A percentile compares a stretch with the other conserved stretches of the same genome.
phyloP scores from a whole-genome alignment of 1,140 invertebrate species.

The Ganaspis sp. region DNA sequence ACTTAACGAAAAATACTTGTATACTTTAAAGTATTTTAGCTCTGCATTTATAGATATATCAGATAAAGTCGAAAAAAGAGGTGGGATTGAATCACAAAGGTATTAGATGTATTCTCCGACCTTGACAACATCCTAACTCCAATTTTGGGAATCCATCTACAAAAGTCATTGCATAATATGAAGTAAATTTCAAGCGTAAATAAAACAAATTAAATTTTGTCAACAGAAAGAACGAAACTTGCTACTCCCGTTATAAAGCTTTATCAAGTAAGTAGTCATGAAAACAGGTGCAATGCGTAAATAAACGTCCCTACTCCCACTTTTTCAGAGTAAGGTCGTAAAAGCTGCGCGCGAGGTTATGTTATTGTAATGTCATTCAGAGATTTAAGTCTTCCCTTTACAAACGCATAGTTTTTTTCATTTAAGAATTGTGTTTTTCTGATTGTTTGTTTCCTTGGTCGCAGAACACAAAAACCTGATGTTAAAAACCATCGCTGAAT shows the following conservation, averaged over 20 bases:
- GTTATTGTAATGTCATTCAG: conserved; percentile 30
- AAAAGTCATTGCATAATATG: conserved; percentile 8
- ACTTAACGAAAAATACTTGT: background rate
- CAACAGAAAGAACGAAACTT: background rate
- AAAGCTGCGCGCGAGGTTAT: conserved; percentile 29
- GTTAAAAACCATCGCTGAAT: background rate
- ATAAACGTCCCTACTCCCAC: conserved; percentile 19
- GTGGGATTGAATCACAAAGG: background rate
- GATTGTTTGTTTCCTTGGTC: background rate
- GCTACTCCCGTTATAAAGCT: background rate
- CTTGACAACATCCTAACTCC: conserved; percentile 28
- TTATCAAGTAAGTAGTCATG: conserved; percentile 2
- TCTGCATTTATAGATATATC: background rate
- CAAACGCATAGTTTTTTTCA: background rate
- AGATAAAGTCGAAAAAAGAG: background rate
- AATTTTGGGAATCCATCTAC: background rate
- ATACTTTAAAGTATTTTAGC: background rate
- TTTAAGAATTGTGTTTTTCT: background rate
- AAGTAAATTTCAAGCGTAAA: background rate
- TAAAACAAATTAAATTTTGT: background rate
- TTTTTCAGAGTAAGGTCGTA: background rate
- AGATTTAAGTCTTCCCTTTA: background rate
- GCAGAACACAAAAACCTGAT: background rate
- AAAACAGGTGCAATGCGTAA: conserved; percentile 28
- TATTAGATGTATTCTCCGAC: background rate